phyloP scores from a whole-genome alignment of 2,113 vertebrate species.

The Zosterops lateralis region DNA sequence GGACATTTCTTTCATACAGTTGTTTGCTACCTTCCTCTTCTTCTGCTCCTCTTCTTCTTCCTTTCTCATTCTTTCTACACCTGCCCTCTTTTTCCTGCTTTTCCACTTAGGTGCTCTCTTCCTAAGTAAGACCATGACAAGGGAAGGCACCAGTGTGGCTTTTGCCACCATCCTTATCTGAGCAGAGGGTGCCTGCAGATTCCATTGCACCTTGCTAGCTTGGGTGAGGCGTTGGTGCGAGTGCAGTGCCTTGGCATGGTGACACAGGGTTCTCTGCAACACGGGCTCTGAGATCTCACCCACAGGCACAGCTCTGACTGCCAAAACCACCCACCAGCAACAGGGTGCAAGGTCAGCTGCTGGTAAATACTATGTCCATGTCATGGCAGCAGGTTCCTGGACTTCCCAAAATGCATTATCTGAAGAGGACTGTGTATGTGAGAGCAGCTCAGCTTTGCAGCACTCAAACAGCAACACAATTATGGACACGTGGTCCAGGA shows the following conservation, averaged over 20 bases:
- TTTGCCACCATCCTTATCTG: neutral
- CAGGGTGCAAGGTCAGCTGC: neutral
- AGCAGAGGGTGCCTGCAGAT: neutral
- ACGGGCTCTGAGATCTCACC: neutral
- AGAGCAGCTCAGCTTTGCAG: neutral
- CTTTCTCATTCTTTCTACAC: neutral
- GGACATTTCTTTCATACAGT: neutral
- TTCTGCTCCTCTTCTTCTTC: neutral
- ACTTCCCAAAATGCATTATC: neutral
- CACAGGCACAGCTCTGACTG: neutral
- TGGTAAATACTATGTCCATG: neutral
- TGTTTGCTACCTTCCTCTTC: neutral
- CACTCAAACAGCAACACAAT: neutral
- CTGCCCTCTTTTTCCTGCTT: neutral
- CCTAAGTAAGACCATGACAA: neutral
- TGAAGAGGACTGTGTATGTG: neutral
- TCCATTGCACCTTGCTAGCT: neutral
- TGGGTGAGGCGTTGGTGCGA: accelerated
- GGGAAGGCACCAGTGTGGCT: neutral
- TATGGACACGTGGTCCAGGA: neutral
- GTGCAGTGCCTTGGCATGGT: accelerated
- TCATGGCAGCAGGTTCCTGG: neutral
- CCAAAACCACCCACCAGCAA: neutral
- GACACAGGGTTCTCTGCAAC: neutral
- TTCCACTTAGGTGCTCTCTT: neutral